Base-by-base conservation (phyloP, 2,797 vertebrate genomes). In the Dicrostonyx torquatus region DNA sequence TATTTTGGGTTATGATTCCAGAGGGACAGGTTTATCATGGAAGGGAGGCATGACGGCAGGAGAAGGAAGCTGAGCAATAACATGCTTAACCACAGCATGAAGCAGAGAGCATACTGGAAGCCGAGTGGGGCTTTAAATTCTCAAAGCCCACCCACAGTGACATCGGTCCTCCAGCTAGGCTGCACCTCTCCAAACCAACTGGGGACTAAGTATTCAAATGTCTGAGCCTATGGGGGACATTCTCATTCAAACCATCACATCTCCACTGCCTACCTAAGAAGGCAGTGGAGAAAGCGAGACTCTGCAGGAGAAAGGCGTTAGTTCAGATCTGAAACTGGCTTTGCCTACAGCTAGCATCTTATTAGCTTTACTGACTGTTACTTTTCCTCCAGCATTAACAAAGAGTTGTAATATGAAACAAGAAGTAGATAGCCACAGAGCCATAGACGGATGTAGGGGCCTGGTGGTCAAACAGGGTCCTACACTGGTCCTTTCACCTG, bases 341-440 rank as follows among this genome's bases (percentile, higher is more conserved):
- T 95, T 94, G 80, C 20, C 73, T n/a, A 37, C 40, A 94, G 82
- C 58, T 87, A 76, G 87, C 91, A 45, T 40, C 88, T 88, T 82
- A 53, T 73, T 43, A 45, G 48, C 37, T 26, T 43, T 89, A 79
- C 6, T 82, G 94, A 84, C 26, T 58, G 78, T 58, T 40, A 77
- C 45, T 34, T 76, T 60, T 85, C 58, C 90, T 87, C 9, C 29
- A 24, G 78, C 34, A 66, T 68, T 48, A 93, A 62, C 45, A 75
- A 78, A 43, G 37, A 87, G 80, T 37, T 31, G 11, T 2, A 24
- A n/a, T 40, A 60, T 13, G 22, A 94, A 84, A 76, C 50, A 70
- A 79, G 17, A 92, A 64, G 48, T 22, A 68, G 58, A 85, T 10
- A 90, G 62, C 29, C 76, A 55, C 7, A 78, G 43, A 87, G 66